Evolutionary conservation across 2,113 vertebrate genomes (phyloP), one percentile per base, ranked within the genome.

Genomic region (Oceanites oceanicus): DNA sequence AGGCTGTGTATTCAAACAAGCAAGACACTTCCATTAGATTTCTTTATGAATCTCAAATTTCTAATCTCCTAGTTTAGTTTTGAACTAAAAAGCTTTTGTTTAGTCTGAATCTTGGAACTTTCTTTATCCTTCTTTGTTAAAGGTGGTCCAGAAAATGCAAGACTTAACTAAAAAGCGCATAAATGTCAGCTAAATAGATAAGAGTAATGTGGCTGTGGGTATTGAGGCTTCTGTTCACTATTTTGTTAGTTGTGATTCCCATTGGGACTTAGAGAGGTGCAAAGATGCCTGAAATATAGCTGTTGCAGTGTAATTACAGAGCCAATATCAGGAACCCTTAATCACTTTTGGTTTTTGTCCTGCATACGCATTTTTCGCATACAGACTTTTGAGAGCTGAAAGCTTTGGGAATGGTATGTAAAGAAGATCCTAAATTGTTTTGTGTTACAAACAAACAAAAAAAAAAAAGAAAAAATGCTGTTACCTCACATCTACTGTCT

Each of bases 391-490:
- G 23, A 75, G 38, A 88, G 7, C 17, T 87, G 50, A 72, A 78
- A 85, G 32, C 22, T 90, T 52, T 87, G 55, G 55, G 10, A 90
- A 34, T 55, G 15, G 6, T 62, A 26, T 26, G 10, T 72, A 65
- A 76, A 79, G 23, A 52, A 25, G 5, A 10, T 68, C 19, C 27
- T 78, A 12, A 50, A 8, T 63, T 50, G 11, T 42, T 78, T 78
- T 88, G 11, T 82, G 20, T 76, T 90, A 72, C 23, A 85, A 90
- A 50, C 19, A 63, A 61, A 34, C 3, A 36, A 49, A 30, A 7
- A 56, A 21, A 19, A 20, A 50, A 76, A 63, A 44, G 2, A 2
- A 56, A 62, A 49, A 6, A 0, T 1, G 4, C 10, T 49, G 5
- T 56, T 65, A 15, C 7, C 21, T 53, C 16, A 30, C 2, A 22